A percentile compares a stretch with the other conserved stretches of the same genome.
Evolutionary conservation across 2,113 vertebrate genomes (phyloP).

Genomic region (Proterorhinus semilunaris): DNA sequence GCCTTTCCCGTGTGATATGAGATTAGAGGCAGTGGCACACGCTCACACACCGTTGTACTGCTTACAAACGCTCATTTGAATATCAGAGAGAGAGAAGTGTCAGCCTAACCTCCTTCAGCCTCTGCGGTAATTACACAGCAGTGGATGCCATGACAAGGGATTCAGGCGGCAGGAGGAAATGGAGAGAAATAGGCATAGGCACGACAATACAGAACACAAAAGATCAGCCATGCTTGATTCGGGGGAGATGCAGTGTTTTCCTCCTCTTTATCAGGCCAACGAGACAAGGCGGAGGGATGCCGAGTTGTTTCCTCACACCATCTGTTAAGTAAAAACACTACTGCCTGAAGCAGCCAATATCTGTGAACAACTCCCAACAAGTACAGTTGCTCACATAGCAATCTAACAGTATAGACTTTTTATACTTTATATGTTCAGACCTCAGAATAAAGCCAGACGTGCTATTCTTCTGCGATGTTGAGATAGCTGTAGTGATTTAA

Average conservation of each 20-base stretch:
- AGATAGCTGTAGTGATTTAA: too few relatives aligned
- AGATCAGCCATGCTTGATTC: not conserved
- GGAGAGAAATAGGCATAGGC: not conserved
- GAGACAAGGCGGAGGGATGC: slow-evolving; percentile 21
- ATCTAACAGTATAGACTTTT: not conserved
- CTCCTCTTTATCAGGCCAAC: slow-evolving; percentile 29
- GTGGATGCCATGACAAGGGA: slow-evolving; percentile 24
- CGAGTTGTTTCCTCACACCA: slow-evolving; percentile 12
- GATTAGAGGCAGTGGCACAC: slow-evolving; percentile 22
- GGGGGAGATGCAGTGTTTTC: slow-evolving; percentile 15
- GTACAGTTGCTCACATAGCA: slow-evolving; percentile 9
- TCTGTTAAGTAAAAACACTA: slow-evolving; percentile 26
- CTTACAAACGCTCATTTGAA: slow-evolving; percentile 58
- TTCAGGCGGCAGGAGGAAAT: slow-evolving; percentile 6
- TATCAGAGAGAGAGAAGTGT: slow-evolving; percentile 44
- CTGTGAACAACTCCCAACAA: slow-evolving; percentile 20
- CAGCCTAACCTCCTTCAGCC: slow-evolving; percentile 41
- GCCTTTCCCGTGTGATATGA: slow-evolving; percentile 38
- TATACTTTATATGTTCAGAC: not conserved
- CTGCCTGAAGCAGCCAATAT: not conserved
- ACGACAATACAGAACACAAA: slow-evolving; percentile 1
- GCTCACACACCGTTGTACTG: slow-evolving; percentile 14
- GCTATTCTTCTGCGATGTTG: too few relatives aligned
- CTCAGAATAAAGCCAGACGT: too few relatives aligned
- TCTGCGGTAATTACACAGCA: slow-evolving; percentile 42